Percentiles rank a stretch among this genome's conserved stretches.
phyloP scores from a whole-genome alignment of 1,140 invertebrate genomes.

The Subanguina moxae region DNA sequence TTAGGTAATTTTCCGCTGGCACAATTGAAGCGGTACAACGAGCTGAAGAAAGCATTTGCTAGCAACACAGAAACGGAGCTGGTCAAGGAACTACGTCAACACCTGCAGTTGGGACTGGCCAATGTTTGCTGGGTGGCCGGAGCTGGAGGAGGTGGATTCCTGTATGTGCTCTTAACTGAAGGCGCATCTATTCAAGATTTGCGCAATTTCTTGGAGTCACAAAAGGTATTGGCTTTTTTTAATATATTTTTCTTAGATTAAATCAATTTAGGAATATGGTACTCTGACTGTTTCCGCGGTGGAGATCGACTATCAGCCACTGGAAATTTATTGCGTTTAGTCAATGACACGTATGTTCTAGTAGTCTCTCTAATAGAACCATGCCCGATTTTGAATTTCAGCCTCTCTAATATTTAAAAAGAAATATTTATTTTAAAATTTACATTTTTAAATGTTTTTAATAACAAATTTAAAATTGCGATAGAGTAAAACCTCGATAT shows the following conservation, averaged over 20 bases:
- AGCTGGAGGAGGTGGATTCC: slow-evolving; percentile 46
- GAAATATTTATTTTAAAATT: neutral
- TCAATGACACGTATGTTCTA: too few species aligned
- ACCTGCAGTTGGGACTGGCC: slow-evolving; percentile 15
- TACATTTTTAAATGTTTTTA: neutral
- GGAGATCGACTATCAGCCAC: neutral
- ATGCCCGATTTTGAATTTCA: too few species aligned
- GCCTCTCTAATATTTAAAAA: too few species aligned
- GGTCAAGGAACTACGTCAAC: slow-evolving; percentile 24
- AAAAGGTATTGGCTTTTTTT: slow-evolving; percentile 3
- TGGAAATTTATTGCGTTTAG: neutral
- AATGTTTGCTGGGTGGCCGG: slow-evolving; percentile 40
- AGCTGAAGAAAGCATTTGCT: slow-evolving; percentile 39
- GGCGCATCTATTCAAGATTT: neutral
- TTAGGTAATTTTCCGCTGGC: slow-evolving; percentile 27
- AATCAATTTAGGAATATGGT: neutral
- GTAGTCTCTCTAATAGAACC: too few species aligned
- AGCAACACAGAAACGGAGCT: slow-evolving; percentile 23
- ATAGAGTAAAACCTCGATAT: too few species aligned
- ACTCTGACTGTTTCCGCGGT: slow-evolving; percentile 8
- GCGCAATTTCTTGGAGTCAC: slow-evolving; percentile 5
- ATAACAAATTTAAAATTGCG: too few species aligned
- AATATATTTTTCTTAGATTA: neutral
- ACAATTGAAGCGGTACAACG: slow-evolving; percentile 24
- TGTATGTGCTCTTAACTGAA: slow-evolving; percentile 38